A percentile compares a stretch with the other conserved stretches of the same genome.
phyloP scores from a whole-genome alignment of 1,140 invertebrate genomes.

The Nebria ingens region DNA sequence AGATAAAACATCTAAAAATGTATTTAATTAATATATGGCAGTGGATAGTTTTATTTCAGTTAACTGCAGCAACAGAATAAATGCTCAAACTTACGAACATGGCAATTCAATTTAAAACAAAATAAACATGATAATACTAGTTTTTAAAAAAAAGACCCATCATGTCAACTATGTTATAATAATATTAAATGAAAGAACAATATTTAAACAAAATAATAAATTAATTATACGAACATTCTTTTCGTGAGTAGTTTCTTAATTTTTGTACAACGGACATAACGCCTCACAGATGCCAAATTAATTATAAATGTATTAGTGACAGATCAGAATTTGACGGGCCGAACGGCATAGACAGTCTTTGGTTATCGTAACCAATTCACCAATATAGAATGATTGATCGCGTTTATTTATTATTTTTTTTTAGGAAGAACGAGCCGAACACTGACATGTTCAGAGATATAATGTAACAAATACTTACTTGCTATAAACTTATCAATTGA shows the following conservation, averaged over 20 bases:
- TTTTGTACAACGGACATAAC: not conserved
- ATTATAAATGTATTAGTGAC: not conserved
- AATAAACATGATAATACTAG: no score
- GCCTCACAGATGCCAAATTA: not conserved
- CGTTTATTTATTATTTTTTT: no score
- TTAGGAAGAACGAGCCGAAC: conserved; percentile 6
- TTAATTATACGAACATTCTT: no score
- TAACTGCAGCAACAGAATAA: not conserved
- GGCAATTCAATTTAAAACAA: not conserved
- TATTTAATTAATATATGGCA: not conserved
- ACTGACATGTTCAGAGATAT: not conserved
- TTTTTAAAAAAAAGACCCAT: not conserved
- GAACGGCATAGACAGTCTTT: conserved; percentile 6
- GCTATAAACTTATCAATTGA: not conserved
- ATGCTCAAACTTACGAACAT: no score
- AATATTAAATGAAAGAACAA: not conserved
- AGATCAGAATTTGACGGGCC: no score
- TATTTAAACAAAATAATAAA: not conserved
- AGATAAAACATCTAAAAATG: not conserved
- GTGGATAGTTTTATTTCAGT: not conserved
- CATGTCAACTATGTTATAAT: no score
- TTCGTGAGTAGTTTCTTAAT: not conserved
- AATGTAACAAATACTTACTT: not conserved
- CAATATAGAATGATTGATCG: conserved; percentile 7
- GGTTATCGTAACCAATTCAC: conserved; percentile 6